phyloP scores from a whole-genome alignment of 2,797 vertebrate genomes.

The Amblyraja radiata region DNA sequence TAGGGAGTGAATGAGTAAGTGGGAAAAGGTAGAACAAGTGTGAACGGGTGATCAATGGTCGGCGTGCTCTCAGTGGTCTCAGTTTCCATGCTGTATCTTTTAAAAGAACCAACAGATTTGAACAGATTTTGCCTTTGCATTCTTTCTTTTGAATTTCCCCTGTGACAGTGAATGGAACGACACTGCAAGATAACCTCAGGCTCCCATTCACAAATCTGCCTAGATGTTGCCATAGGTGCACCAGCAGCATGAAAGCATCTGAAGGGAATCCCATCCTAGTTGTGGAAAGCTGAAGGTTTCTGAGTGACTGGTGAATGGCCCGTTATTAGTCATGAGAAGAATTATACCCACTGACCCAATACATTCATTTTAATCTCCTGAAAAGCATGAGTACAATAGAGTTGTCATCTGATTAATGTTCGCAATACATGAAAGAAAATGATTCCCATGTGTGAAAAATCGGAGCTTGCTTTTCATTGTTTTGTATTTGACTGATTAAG shows the following conservation, averaged over 20 bases:
- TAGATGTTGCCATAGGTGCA: neutral
- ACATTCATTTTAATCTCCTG: constrained; percentile 22
- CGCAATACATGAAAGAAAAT: constrained; percentile 29
- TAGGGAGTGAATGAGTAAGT: too few species aligned
- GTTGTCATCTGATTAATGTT: constrained; percentile 29
- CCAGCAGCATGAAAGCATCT: neutral
- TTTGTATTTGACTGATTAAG: constrained; percentile 35
- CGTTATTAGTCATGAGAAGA: constrained; percentile 22
- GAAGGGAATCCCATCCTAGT: neutral
- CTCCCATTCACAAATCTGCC: neutral
- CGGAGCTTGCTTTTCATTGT: constrained; percentile 27
- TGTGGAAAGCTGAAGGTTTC: neutral
- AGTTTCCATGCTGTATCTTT: neutral
- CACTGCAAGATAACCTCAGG: neutral
- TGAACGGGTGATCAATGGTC: too few species aligned
- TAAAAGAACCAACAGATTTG: too few species aligned
- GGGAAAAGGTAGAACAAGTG: too few species aligned
- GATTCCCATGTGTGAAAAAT: constrained; percentile 38
- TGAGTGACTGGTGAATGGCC: constrained; percentile 30
- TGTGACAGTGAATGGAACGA: neutral
- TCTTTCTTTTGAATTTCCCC: neutral
- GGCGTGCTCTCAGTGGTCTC: neutral
- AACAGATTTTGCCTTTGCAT: neutral
- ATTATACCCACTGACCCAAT: constrained; percentile 25
- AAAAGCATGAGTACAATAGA: constrained; percentile 32